Conservation (phyloP, 2,113 vertebrate species). For the Eurystomus gularis region DNA sequence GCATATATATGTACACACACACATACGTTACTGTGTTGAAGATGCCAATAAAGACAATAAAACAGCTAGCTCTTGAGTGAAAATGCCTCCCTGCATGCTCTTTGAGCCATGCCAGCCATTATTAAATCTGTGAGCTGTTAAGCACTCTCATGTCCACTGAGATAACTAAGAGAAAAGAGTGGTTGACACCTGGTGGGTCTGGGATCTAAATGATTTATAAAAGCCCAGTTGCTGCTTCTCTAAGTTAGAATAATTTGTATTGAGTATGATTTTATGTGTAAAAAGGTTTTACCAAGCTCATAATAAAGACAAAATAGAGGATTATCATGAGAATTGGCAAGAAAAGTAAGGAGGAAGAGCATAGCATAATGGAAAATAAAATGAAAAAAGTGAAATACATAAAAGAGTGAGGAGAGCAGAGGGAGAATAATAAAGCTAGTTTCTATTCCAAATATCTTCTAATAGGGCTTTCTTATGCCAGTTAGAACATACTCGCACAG, state of each 20-base stretch:
- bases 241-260: not conserved
- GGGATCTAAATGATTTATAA: not conserved
- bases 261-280: not conserved
- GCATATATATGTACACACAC: accelerated
- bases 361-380: not conserved
- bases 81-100: not conserved
- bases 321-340: not conserved
- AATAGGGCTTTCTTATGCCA: not conserved
- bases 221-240: not conserved
- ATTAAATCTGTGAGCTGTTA: not conserved
- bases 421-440: not conserved
- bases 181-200: not conserved
- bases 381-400: not conserved
- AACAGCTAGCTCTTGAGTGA: not conserved
- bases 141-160: not conserved
- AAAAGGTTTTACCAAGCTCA: not conserved
- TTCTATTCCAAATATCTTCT: not conserved
- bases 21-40: not conserved
- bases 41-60: not conserved
- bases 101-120: not conserved
- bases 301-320: not conserved
- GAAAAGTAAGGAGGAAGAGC: not conserved
- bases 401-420: not conserved
- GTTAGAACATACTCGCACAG: not conserved
- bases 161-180: not conserved